These are phyloP conservation scores for Gymnothorax javanicus DNA, from an alignment of 2,797 vertebrate species.

Conservation along the genomic window DNA sequence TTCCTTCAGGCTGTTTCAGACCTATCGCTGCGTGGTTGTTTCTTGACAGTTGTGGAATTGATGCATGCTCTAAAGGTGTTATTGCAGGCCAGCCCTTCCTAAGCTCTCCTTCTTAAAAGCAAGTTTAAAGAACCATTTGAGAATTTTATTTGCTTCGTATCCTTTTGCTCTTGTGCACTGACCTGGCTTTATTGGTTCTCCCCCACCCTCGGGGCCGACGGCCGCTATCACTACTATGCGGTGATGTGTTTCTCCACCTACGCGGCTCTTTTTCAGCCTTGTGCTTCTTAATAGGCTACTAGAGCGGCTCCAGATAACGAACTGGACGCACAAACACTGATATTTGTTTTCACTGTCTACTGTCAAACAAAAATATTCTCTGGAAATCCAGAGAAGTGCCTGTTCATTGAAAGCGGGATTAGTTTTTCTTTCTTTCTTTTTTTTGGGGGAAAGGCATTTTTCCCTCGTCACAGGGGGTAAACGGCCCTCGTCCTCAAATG, in stretches of 20 bases:
- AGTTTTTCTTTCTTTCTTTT: neutral
- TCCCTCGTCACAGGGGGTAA: neutral
- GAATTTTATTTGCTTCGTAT: neutral
- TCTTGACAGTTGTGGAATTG: neutral
- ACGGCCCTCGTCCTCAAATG: neutral
- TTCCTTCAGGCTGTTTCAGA: neutral
- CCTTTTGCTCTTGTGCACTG: neutral
- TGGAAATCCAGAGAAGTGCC: slow-evolving; percentile 13
- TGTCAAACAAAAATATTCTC: neutral
- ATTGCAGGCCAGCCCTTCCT: neutral
- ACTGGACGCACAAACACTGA: neutral
- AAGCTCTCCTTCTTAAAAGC: neutral
- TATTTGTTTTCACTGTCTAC: neutral
- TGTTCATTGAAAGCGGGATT: slow-evolving; percentile 1
- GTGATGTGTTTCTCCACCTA: neutral
- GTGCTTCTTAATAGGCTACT: neutral
- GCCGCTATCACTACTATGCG: neutral
- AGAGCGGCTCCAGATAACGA: neutral
- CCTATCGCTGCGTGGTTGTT: neutral
- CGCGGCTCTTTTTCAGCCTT: neutral
- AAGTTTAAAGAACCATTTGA: neutral
- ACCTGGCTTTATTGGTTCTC: neutral
- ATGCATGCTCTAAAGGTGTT: neutral
- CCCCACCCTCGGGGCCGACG: neutral
- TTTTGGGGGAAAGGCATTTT: neutral